phyloP scores from a whole-genome alignment of 2,113 vertebrate genomes.

The Bubo bubo region DNA sequence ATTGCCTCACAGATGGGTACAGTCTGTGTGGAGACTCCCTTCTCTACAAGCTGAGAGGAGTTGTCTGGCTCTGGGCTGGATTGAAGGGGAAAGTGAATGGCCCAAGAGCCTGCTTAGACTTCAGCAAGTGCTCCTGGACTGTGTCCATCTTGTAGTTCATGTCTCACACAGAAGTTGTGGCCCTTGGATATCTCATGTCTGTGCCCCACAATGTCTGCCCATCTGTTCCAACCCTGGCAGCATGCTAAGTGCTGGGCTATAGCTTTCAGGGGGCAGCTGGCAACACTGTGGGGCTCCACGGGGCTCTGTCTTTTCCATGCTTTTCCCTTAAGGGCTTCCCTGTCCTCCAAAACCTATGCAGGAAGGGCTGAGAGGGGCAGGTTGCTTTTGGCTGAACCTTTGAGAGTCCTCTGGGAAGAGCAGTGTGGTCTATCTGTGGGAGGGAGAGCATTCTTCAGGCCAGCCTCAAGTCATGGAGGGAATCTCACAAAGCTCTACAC shows the following conservation, averaged over 20 bases:
- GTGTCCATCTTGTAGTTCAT: background rate
- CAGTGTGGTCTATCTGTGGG: background rate
- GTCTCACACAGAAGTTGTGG: background rate
- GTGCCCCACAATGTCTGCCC: background rate
- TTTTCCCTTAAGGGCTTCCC: background rate
- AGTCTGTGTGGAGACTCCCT: background rate
- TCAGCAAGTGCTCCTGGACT: background rate
- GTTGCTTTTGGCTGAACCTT: background rate
- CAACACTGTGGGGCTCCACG: rapidly evolving
- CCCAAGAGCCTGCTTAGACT: background rate
- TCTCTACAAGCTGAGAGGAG: background rate
- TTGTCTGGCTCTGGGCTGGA: background rate
- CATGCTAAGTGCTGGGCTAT: background rate
- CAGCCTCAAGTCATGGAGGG: background rate
- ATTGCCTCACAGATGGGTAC: background rate
- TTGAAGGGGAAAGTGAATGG: background rate
- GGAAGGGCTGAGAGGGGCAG: background rate
- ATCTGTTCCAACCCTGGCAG: background rate
- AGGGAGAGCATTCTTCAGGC: background rate
- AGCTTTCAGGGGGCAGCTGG: background rate
- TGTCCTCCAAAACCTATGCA: background rate
- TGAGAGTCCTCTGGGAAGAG: background rate
- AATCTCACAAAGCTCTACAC: background rate
- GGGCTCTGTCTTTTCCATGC: background rate
- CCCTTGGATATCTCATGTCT: background rate